Conservation (phyloP, 2,797 vertebrate species). For the Cygnus olor region DNA sequence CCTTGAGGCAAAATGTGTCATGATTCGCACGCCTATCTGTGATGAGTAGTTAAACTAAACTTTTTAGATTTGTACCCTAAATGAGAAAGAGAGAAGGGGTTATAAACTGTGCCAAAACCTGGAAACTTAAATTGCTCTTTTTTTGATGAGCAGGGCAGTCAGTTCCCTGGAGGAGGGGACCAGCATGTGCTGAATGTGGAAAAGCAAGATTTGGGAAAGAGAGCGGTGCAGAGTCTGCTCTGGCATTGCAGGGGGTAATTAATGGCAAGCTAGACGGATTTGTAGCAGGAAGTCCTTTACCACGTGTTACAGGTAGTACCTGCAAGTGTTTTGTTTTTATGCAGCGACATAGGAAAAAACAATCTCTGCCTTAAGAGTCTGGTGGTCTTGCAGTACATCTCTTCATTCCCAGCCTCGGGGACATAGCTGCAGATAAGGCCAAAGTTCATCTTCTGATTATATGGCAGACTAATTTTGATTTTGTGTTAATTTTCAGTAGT, state of each 20-base stretch:
- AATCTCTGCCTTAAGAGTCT: neutral
- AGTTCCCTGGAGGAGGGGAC: neutral
- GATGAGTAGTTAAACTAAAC: slow-evolving; percentile 21
- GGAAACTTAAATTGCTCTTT: neutral
- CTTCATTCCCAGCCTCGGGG: neutral
- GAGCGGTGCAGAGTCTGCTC: neutral
- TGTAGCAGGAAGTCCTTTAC: neutral
- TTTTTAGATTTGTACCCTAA: slow-evolving; percentile 15
- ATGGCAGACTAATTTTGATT: neutral
- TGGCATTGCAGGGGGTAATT: neutral
- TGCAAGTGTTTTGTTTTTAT: neutral
- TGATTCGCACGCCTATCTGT: neutral
- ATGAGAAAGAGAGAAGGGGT: neutral
- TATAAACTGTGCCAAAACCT: neutral
- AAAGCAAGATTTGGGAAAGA: neutral
- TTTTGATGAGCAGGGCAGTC: neutral
- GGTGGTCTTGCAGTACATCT: neutral
- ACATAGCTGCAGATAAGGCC: neutral
- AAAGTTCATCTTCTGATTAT: neutral
- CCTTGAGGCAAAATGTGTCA: neutral
- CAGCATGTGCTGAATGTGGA: neutral
- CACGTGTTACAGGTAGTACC: neutral
- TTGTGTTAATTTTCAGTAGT: neutral
- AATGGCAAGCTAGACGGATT: neutral
- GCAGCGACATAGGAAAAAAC: neutral